phyloP scores from a whole-genome alignment of 2,797 vertebrate species.

The Avahi laniger region DNA sequence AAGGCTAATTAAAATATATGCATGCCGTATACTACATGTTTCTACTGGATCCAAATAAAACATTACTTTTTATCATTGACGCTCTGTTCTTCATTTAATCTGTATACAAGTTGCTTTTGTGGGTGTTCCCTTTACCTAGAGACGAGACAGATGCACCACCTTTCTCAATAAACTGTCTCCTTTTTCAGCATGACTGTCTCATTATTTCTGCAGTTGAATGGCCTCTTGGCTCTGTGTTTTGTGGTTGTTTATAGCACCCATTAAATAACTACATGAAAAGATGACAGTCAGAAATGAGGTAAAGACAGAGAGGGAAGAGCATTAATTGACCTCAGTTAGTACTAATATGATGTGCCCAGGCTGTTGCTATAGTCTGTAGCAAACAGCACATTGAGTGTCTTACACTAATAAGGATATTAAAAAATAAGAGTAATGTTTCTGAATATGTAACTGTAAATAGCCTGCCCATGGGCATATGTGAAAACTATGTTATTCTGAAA shows the following conservation, averaged over 20 bases:
- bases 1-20: slow-evolving; percentile 44
- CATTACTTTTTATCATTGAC: neutral
- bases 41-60: slow-evolving; percentile 39
- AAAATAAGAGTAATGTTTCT: neutral
- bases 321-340: neutral
- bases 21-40: neutral
- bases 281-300: neutral
- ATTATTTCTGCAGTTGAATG: slow-evolving; percentile 55
- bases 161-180: slow-evolving; percentile 32
- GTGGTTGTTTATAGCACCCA: slow-evolving; percentile 31
- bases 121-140: neutral
- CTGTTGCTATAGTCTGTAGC: neutral
- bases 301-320: slow-evolving; percentile 18
- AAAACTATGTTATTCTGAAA: slow-evolving; percentile 23
- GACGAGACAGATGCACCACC: neutral
- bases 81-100: neutral
- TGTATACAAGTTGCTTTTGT: neutral
- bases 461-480: neutral
- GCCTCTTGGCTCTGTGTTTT: slow-evolving; percentile 31
- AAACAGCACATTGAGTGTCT: neutral
- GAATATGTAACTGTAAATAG: neutral
- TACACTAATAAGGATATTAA: neutral
- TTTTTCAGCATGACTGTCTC: slow-evolving; percentile 40
- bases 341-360: neutral
- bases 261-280: slow-evolving; percentile 55